Conservation (phyloP, 2,888 invertebrate species). For the Sipha maydis region DNA sequence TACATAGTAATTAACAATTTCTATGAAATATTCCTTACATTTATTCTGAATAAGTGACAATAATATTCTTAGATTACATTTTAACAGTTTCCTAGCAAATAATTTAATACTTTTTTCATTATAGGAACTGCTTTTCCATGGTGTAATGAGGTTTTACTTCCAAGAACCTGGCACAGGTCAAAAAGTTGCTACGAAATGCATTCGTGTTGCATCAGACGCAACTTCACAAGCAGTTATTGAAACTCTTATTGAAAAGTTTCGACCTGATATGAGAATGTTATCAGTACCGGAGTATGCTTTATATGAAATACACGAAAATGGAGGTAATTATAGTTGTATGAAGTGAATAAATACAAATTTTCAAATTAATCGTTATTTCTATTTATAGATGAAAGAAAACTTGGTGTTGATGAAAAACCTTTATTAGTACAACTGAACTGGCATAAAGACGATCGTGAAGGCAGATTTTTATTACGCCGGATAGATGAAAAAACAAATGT, state of each 20-base stretch:
- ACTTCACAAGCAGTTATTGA: conserved; percentile 96
- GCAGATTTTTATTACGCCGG: conserved; percentile 91
- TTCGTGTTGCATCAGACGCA: conserved; percentile 96
- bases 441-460: conserved; percentile 99
- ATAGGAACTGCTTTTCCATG: conserved; percentile 97
- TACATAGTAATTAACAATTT: background rate
- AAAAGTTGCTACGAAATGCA: conserved; percentile 98
- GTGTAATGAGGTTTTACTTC: conserved; percentile 99
- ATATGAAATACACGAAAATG: conserved; percentile 80
- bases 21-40: background rate
- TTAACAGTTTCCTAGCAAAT: conserved; percentile 6
- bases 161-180: conserved; percentile 98
- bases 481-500: conserved; percentile 84
- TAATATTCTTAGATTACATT: conserved; percentile 10
- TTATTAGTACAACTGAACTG: conserved; percentile 97
- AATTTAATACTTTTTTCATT: conserved; percentile 65
- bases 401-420: conserved; percentile 93
- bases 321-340: conserved; percentile 69
- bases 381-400: conserved; percentile 83
- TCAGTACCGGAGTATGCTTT: conserved; percentile 75
- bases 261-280: conserved; percentile 98
- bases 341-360: background rate
- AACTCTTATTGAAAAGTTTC: conserved; percentile 97
- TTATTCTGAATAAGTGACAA: background rate
- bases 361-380: conserved; percentile 41